phyloP scores from a whole-genome alignment of 2,113 vertebrate genomes.

The Chascanopsetta lugubris region DNA sequence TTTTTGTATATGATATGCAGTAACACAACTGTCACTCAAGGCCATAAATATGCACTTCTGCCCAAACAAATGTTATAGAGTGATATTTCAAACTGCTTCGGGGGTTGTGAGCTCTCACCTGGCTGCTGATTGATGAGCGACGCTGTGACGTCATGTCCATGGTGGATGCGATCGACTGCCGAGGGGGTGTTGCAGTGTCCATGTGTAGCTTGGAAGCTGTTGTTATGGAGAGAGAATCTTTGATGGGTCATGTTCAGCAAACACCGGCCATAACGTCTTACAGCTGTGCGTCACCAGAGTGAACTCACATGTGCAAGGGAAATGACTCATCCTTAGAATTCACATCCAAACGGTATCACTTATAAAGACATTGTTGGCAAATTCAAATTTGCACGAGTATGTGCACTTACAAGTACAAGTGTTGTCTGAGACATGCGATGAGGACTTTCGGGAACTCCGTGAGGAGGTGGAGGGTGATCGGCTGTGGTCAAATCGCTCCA shows the following conservation, averaged over 20 bases:
- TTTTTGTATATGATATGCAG: too few relatives aligned
- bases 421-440: constrained; percentile 93
- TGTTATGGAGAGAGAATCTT: constrained; percentile 73
- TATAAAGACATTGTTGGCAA: neutral
- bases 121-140: constrained; percentile 89
- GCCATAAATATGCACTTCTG: neutral
- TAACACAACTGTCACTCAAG: neutral
- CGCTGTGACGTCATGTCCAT: constrained; percentile 87
- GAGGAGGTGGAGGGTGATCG: constrained; percentile 93
- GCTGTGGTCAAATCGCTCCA: constrained; percentile 94
- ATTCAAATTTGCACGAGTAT: neutral
- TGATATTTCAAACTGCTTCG: neutral
- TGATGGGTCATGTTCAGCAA: constrained; percentile 1
- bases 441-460: constrained; percentile 92
- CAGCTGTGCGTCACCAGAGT: neutral
- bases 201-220: constrained; percentile 93
- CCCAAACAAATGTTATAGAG: neutral
- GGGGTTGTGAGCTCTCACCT: constrained; percentile 86
- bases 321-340: neutral
- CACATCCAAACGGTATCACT: neutral
- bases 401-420: constrained; percentile 86
- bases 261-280: neutral
- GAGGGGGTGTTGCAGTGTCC: constrained; percentile 90
- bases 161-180: constrained; percentile 82
- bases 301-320: neutral